Percentiles rank a stretch among this genome's conserved stretches.
Conservation (phyloP, 2,888 invertebrate genomes). For the Meliscaeva auricollis region DNA sequence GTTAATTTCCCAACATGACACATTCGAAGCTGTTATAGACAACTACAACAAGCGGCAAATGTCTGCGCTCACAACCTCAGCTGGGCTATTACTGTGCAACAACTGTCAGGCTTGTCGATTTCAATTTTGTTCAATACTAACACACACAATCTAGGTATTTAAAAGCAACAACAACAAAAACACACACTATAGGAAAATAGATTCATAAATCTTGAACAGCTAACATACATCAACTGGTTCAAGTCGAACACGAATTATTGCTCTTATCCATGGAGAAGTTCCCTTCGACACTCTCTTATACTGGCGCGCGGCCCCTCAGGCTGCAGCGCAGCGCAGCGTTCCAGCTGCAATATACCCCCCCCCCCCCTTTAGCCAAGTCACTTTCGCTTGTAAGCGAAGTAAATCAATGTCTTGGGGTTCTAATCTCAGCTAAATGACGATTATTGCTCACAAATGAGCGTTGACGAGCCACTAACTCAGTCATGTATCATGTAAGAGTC, state of each 20-base stretch:
- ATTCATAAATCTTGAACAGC: conserved; percentile 69
- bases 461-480: conserved; percentile 50
- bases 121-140: conserved; percentile 1
- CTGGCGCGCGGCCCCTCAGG: not conserved
- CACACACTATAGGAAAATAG: conserved; percentile 40
- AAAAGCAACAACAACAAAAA: not conserved
- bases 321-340: no score
- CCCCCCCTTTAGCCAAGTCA: conserved; percentile 24
- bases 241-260: conserved; percentile 72
- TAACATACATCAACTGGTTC: conserved; percentile 68
- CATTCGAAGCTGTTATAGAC: conserved; percentile 49
- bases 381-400: conserved; percentile 62
- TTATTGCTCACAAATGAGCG: conserved; percentile 73
- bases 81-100: conserved; percentile 53
- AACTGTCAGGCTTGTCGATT: conserved; percentile 59
- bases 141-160: conserved; percentile 29
- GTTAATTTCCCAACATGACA: conserved; percentile 74
- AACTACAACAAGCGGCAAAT: conserved; percentile 34
- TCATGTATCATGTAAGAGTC: conserved; percentile 29
- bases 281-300: not conserved
- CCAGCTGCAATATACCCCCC: not conserved
- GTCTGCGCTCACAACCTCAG: conserved; percentile 35
- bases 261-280: conserved; percentile 51
- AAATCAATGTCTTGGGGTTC: conserved; percentile 69
- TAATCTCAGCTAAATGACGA: conserved; percentile 70